Base-by-base conservation (phyloP, 1,140 invertebrate species). In the Protaetia brevitarsis region DNA sequence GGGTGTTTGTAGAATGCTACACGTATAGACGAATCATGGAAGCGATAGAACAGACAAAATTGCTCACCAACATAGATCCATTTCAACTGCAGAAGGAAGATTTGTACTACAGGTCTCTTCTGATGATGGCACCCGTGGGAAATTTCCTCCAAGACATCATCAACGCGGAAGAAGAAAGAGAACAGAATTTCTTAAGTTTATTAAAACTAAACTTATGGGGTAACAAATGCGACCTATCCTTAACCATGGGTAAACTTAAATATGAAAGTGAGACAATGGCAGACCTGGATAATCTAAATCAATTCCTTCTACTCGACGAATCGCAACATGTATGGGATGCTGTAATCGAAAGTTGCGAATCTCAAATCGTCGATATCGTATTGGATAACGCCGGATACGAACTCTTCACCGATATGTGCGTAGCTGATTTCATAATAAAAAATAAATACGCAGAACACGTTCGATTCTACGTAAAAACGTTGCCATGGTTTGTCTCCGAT, bases 401-500 rank as follows among this genome's bases (percentile, higher is more conserved):
- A 82, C 71, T 99, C 2, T 90, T 96, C 69, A 88, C 89, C 1
- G 97, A 99, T 79, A 80, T 99, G 0, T 92, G 93, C 76, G 76
- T 99, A 8, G 91, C 92, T 11, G 88, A 92, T 70, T 93, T 91
- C 73, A 78, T 99, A 2, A 76, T 91, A 21, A 76, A 82, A 11
- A 81, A 85, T 61, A 82, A 86, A 34, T 79, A 94, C n/a, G 89
- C 88, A 0, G 77, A 82, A 30, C 86, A 85, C 79, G 77, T 99
- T 37, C 80, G 89, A 63, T 92, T 99, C 71, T 89, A 97, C 78
- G 88, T 90, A 0, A 99, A 99, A 83, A 81, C 83, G 5, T 89
- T 95, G 69, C 96, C 97, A 0, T 99, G 97, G 97, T 99, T 94
- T 78, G 88, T 99, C 1, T 98, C 96, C 6, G 97, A 99, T 79